These are phyloP conservation scores for Callyntrura guangdongensis DNA, from an alignment of 2,888 invertebrate genomes.

Conservation along the genomic window DNA sequence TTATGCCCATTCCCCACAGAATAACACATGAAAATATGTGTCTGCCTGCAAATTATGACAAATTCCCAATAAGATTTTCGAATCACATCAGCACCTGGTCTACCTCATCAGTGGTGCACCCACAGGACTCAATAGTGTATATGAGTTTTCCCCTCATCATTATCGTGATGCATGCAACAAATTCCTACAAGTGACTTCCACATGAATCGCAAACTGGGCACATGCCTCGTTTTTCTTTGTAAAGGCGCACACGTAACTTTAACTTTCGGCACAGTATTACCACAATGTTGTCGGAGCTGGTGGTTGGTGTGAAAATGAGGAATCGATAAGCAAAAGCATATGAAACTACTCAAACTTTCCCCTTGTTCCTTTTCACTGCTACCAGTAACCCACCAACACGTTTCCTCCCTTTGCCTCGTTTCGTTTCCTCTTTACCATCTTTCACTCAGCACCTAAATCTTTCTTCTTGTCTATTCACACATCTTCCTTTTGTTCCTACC, in stretches of 20 bases:
- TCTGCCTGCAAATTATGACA: too few relatives aligned
- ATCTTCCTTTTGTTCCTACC: constrained; percentile 17
- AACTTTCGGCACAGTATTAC: background rate
- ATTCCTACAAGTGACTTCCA: constrained; percentile 51
- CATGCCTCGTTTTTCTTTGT: background rate
- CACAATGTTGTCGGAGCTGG: background rate
- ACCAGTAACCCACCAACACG: constrained; percentile 14
- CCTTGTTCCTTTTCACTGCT: constrained; percentile 14
- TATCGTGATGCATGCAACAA: constrained; percentile 35
- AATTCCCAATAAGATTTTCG: too few relatives aligned
- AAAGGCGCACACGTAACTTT: constrained; percentile 17
- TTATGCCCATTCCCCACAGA: too few relatives aligned
- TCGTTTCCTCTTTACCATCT: constrained; percentile 45
- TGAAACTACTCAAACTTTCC: constrained; percentile 28
- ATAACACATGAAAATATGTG: too few relatives aligned
- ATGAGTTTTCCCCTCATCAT: background rate
- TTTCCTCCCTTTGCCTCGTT: constrained; percentile 54
- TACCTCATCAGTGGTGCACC: too few relatives aligned
- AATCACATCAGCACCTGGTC: too few relatives aligned
- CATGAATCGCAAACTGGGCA: constrained; percentile 23
- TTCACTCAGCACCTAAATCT: constrained; percentile 54
- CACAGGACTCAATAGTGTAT: background rate
- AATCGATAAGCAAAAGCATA: constrained; percentile 57
- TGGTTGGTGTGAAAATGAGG: constrained; percentile 22
- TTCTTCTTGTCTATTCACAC: constrained; percentile 25